Conservation (phyloP, 2,888 invertebrate genomes). For the Petrophora chlorosata region DNA sequence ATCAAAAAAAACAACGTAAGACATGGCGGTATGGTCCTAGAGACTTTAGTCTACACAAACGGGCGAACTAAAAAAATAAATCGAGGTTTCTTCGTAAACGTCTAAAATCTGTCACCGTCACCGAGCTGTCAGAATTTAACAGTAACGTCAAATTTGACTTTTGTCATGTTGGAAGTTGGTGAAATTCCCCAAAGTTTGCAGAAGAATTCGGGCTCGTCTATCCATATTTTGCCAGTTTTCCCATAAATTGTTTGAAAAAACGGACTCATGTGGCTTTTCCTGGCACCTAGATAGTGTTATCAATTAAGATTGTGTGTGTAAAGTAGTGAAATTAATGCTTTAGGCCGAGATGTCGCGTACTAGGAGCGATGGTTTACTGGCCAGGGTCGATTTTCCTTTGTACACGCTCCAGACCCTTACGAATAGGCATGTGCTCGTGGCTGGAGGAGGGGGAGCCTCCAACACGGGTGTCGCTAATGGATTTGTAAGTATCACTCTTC, state of each 20-base stretch:
- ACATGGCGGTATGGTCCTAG: no score
- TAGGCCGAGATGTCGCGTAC: slow-evolving; percentile 73
- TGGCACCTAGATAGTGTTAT: slow-evolving; percentile 52
- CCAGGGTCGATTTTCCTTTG: slow-evolving; percentile 96
- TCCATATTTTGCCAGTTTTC: slow-evolving; percentile 57
- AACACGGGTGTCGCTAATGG: slow-evolving; percentile 99
- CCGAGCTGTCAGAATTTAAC: slow-evolving; percentile 8
- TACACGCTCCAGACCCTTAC: slow-evolving; percentile 96
- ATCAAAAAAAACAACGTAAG: no score
- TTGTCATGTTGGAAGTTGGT: slow-evolving; percentile 78
- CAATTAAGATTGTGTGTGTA: slow-evolving; percentile 41
- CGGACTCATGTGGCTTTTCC: slow-evolving; percentile 57
- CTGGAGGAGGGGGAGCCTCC: slow-evolving; percentile 98
- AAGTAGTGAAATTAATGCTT: slow-evolving; percentile 55
- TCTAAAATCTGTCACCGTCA: neutral
- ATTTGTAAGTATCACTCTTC: slow-evolving; percentile 88
- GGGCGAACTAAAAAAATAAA: no score
- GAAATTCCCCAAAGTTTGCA: slow-evolving; percentile 68
- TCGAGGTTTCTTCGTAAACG: no score
- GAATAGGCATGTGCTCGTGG: slow-evolving; percentile 96
- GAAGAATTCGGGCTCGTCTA: slow-evolving; percentile 53
- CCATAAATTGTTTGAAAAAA: slow-evolving; percentile 52
- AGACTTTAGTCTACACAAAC: no score
- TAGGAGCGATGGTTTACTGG: slow-evolving; percentile 89
- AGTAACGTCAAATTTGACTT: slow-evolving; percentile 56